Evolutionary conservation across 2,797 vertebrate species (phyloP).

Genomic region (Parauchenoglanis punctatus): DNA sequence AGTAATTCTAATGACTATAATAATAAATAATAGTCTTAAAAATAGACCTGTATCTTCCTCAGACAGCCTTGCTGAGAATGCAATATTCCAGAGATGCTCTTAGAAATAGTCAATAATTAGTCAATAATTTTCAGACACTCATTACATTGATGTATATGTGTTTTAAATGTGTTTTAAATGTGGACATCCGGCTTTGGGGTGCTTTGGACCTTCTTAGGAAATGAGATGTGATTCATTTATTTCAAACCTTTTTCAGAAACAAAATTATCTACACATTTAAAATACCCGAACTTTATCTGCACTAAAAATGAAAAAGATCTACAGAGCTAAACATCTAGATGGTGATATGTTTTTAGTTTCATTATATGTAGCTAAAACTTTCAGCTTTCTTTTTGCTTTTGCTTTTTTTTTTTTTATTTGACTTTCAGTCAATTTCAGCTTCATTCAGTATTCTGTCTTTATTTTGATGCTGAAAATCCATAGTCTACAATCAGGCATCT

Average conservation of each 20-base stretch:
- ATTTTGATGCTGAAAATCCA: not conserved
- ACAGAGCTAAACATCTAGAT: not conserved
- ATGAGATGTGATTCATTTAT: not conserved
- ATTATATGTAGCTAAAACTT: not conserved
- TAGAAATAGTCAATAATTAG: not conserved
- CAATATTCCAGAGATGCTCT: not conserved
- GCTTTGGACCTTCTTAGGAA: not conserved
- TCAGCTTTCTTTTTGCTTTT: too few relatives aligned
- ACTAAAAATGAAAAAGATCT: not conserved
- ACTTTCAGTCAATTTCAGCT: not conserved
- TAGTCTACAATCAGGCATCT: not conserved
- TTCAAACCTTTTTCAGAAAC: not conserved
- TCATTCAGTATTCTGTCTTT: not conserved
- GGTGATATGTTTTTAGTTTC: not conserved
- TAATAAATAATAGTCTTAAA: not conserved
- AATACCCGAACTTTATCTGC: not conserved
- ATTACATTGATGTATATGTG: not conserved
- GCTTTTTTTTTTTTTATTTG: too few relatives aligned
- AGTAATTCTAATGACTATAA: not conserved
- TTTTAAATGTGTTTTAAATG: not conserved
- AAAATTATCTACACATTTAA: not conserved
- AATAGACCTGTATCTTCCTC: not conserved
- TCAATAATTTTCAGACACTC: not conserved
- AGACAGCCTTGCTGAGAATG: not conserved
- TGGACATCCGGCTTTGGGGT: not conserved